Conservation (phyloP, 2,888 invertebrate species). For the Megaustenia siamemsis region DNA sequence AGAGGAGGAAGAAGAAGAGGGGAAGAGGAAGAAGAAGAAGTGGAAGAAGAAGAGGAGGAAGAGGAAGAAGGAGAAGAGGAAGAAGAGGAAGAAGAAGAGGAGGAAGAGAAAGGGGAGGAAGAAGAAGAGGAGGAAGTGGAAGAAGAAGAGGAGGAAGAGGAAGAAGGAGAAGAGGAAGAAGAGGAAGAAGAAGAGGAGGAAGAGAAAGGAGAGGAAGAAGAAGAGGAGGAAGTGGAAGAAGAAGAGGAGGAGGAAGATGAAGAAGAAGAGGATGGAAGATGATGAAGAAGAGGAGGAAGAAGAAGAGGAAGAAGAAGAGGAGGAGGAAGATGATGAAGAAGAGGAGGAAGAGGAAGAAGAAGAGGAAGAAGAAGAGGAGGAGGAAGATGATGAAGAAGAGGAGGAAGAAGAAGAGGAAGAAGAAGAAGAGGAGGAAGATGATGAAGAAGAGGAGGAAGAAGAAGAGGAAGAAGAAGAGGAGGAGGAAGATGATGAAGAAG, state of each 20-base stretch:
- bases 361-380: slow-evolving; percentile 9
- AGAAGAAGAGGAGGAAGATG: neutral
- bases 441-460: neutral
- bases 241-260: neutral
- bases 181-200: neutral
- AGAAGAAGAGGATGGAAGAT: neutral
- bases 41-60: neutral
- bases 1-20: neutral
- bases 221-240: neutral
- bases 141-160: neutral
- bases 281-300: neutral
- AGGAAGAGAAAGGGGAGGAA: slow-evolving; percentile 17
- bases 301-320: neutral
- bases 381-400: neutral
- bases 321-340: neutral
- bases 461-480: neutral
- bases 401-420: slow-evolving; percentile 24
- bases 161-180: neutral
- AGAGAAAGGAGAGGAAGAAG: neutral
- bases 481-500: neutral
- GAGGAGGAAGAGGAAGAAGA: neutral
- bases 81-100: neutral
- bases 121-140: slow-evolving; percentile 26
- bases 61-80: neutral
- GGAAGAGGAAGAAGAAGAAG: neutral